Conservation (phyloP, 2,113 vertebrate genomes). For the Elephantulus edwardii region DNA sequence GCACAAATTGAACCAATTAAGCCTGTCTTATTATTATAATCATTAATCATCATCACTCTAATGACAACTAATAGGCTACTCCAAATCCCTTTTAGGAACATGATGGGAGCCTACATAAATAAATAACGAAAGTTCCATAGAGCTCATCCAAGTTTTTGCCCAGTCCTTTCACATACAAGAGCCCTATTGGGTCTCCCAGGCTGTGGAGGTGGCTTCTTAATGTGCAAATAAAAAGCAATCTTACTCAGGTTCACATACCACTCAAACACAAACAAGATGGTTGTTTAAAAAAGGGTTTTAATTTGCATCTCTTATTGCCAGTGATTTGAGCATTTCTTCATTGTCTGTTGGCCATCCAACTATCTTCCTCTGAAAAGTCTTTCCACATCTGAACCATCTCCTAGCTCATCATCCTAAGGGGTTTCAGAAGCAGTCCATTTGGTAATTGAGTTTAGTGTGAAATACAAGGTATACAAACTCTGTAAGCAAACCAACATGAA, state of each 20-base stretch:
- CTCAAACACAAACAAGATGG: not conserved
- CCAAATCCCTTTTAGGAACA: constrained; percentile 67
- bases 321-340: not conserved
- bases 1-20: constrained; percentile 76
- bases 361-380: too few species aligned
- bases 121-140: constrained; percentile 61
- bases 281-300: not conserved
- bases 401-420: too few species aligned
- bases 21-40: constrained; percentile 76
- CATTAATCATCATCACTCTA: constrained; percentile 77
- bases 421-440: too few species aligned
- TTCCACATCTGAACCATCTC: too few species aligned
- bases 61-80: constrained; percentile 77
- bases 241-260: not conserved
- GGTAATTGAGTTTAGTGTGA: too few species aligned
- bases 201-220: not conserved
- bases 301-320: too few species aligned
- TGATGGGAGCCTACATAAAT: constrained; percentile 48
- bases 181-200: not conserved
- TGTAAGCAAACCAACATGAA: too few species aligned
- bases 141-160: constrained; percentile 27
- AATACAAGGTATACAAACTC: too few species aligned
- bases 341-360: too few species aligned
- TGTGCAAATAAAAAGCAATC: not conserved
- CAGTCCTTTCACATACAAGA: not conserved